These are phyloP conservation scores for Chionoecetes opilio DNA, from an alignment of 1,140 invertebrate species.

Conservation along the genomic window DNA sequence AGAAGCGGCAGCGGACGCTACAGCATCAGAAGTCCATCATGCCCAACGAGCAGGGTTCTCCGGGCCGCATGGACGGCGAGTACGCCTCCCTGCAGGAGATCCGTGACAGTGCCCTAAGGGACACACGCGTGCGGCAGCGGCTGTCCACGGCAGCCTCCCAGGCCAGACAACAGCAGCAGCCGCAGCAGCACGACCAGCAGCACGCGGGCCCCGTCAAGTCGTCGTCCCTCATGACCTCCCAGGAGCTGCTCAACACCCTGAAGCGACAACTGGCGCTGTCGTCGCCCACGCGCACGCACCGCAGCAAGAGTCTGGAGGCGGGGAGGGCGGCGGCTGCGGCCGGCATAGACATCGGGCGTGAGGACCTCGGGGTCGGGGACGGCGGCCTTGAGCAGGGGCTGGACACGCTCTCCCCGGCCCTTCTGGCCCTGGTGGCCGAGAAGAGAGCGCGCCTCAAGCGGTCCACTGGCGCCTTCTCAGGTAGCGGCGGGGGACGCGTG, in stretches of 20 bases:
- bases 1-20: conserved; percentile 52
- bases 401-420: conserved; percentile 76
- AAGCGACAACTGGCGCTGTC: conserved; percentile 80
- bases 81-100: conserved; percentile 74
- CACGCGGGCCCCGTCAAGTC: conserved; percentile 76
- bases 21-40: conserved; percentile 72
- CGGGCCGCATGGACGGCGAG: conserved; percentile 68
- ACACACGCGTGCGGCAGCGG: conserved; percentile 42
- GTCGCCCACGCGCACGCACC: conserved; percentile 76
- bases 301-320: conserved; percentile 81
- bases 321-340: conserved; percentile 73
- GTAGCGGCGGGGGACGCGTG: conserved; percentile 79
- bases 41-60: conserved; percentile 57
- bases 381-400: conserved; percentile 38
- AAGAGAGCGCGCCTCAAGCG: conserved; percentile 79
- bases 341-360: conserved; percentile 59
- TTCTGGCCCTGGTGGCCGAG: conserved; percentile 80
- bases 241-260: conserved; percentile 80
- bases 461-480: conserved; percentile 80
- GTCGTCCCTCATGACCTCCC: conserved; percentile 79
- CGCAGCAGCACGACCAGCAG: not conserved
- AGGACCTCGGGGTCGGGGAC: conserved; percentile 59
- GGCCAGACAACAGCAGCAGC: conserved; percentile 40
- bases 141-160: conserved; percentile 50
- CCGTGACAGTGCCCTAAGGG: conserved; percentile 47